Evolutionary conservation across 2,888 invertebrate genomes (phyloP).

Genomic region (Branchellion lobata): DNA sequence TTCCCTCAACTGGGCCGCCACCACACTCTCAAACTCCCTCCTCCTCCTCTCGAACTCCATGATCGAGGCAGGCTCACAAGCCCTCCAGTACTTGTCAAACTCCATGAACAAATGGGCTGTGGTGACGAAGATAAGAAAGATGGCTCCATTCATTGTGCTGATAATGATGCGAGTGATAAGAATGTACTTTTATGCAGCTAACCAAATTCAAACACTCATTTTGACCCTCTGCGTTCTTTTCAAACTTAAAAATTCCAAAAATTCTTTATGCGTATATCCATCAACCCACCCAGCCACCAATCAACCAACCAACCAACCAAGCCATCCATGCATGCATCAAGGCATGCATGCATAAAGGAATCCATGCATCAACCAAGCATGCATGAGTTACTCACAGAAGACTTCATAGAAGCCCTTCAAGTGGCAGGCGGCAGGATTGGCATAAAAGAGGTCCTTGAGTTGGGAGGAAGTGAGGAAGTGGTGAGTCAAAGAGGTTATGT

Average conservation of each 20-base stretch:
- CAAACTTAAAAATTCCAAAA: no score
- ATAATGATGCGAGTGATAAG: no score
- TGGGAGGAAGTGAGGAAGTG: conserved; percentile 76
- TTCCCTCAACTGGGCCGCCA: conserved; percentile 43
- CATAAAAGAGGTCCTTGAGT: conserved; percentile 88
- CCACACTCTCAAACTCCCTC: conserved; percentile 69
- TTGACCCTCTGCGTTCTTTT: no score
- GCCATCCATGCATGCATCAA: no score
- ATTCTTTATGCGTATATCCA: no score
- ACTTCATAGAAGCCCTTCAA: conserved; percentile 79
- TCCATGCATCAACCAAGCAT: not conserved
- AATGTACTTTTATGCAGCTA: no score
- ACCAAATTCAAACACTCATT: no score
- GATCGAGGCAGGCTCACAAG: conserved; percentile 84
- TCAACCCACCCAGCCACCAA: no score
- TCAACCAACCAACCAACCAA: no score
- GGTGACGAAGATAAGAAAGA: no score
- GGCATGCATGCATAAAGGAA: no score
- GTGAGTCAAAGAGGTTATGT: conserved; percentile 86
- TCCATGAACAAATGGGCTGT: conserved; percentile 78
- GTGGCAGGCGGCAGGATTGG: conserved; percentile 66
- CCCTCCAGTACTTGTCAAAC: conserved; percentile 91
- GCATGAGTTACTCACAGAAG: conserved; percentile 70
- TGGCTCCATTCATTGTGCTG: no score
- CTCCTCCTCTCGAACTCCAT: conserved; percentile 91